phyloP scores from a whole-genome alignment of 2,113 vertebrate species.

The Cacatua alba region DNA sequence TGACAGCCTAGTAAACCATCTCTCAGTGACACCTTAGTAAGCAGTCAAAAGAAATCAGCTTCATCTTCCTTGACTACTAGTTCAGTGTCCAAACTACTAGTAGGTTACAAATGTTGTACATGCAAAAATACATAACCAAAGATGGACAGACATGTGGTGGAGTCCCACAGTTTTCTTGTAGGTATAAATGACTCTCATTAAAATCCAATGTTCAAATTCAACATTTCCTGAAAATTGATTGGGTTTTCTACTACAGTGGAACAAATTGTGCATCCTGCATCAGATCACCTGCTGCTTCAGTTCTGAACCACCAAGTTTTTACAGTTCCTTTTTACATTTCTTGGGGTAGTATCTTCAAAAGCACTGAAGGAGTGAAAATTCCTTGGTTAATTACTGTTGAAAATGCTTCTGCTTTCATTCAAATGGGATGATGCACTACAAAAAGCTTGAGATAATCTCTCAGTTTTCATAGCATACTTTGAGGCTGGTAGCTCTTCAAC shows the following conservation, averaged over 20 bases:
- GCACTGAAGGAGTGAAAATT: not conserved
- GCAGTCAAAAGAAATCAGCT: slow-evolving; percentile 46
- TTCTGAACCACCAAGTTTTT: not conserved
- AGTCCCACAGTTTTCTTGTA: not conserved
- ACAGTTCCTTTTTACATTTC: not conserved
- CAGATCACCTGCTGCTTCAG: not conserved
- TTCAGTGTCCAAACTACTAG: not conserved
- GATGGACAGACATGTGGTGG: not conserved
- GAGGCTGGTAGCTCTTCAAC: not conserved
- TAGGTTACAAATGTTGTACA: not conserved
- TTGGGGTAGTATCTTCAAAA: not conserved
- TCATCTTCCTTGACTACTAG: not conserved
- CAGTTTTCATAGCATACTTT: not conserved
- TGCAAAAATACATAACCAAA: not conserved
- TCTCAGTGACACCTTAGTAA: not conserved
- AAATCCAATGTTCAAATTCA: not conserved
- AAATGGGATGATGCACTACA: not conserved
- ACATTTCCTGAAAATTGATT: not conserved
- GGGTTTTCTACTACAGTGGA: not conserved
- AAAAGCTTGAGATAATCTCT: not conserved
- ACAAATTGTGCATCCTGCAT: not conserved
- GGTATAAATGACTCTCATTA: not conserved
- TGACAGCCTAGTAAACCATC: slow-evolving; percentile 19
- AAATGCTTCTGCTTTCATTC: not conserved
- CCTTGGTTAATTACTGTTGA: not conserved